These are phyloP conservation scores for Anoura caudifer DNA, from an alignment of 2,113 vertebrate genomes.

Conservation along the genomic window DNA sequence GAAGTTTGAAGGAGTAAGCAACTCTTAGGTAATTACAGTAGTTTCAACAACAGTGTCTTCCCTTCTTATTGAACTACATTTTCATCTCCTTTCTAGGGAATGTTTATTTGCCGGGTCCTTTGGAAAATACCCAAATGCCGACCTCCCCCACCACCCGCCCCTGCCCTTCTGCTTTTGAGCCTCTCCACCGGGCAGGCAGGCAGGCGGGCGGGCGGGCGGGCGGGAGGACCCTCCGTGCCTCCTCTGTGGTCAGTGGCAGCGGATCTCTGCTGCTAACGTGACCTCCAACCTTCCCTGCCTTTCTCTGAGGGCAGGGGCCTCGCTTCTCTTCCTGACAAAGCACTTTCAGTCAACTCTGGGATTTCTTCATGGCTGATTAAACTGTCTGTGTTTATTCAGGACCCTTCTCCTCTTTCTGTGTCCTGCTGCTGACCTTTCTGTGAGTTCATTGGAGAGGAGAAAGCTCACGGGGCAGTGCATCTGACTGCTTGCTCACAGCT, in stretches of 20 bases:
- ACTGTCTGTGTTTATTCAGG: conserved; percentile 69
- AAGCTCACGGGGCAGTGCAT: background rate
- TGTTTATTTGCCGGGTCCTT: background rate
- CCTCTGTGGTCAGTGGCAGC: background rate
- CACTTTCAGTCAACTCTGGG: conserved; percentile 50
- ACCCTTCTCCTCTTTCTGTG: conserved; percentile 61
- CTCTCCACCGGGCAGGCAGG: background rate
- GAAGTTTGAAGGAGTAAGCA: background rate
- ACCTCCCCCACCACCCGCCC: background rate
- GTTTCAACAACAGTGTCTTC: background rate
- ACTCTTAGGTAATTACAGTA: background rate
- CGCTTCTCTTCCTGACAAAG: conserved; percentile 54
- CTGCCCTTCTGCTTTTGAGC: background rate
- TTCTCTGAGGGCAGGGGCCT: conserved; percentile 51
- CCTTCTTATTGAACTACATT: background rate
- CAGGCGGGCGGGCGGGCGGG: too few relatives aligned
- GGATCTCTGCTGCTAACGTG: background rate
- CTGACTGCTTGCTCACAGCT: background rate
- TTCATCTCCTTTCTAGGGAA: background rate
- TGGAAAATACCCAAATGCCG: conserved; percentile 6
- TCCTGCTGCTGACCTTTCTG: conserved; percentile 63
- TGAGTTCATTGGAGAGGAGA: background rate
- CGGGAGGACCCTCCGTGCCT: background rate
- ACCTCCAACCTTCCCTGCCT: conserved; percentile 41
- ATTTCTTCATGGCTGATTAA: conserved; percentile 70